Base-by-base conservation (phyloP, 2,797 vertebrate species). In the Hephaestus fuliginosus region DNA sequence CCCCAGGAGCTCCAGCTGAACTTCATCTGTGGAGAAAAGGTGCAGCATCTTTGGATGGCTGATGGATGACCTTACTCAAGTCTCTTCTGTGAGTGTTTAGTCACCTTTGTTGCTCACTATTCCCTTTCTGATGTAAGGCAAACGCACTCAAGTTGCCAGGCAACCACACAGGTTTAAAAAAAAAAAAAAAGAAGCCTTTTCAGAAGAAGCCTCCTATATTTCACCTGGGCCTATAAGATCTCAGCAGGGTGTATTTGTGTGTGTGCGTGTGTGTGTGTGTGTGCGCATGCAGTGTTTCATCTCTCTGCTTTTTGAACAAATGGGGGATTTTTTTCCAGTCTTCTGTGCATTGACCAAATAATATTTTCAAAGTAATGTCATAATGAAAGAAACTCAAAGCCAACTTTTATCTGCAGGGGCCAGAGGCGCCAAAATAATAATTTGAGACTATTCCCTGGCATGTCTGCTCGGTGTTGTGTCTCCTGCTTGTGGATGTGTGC, bases 111-210 rank as follows among this genome's bases (percentile, higher is more conserved):
- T 87, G 78, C 60, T 74, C 80, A 57, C 73, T 61, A 75, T 88
- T 82, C 41, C 70, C 78, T 66, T 75, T 88, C 84, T 86, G 84
- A 82, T 86, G 76, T 85, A 75, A 81, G 55, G 69, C 58, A 78
- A 88, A 84, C 43, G 0, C 70, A 80, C 73, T 56, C 15, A 87
- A 84, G 89, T 93, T 93, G 84, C 91, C 83, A 87, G 58, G 89
- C 86, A 92, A 91, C 90, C 39, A 67, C 49, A 52, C 33, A 36
- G 4, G 25, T 25, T n/a, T n/a, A n/a, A n/a, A n/a, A 25, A 25
- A 25, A 25, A 25, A 25, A 36, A 36, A 76, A 78, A 83, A 75
- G 76, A 67, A 13, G 60, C 22, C 6, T 44, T 73, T 73, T 81
- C 48, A 76, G 76, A 78, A 44, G 62, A 17, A 76, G 64, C 61